phyloP scores from a whole-genome alignment of 2,113 vertebrate species.

The Planiliza haematocheilus region DNA sequence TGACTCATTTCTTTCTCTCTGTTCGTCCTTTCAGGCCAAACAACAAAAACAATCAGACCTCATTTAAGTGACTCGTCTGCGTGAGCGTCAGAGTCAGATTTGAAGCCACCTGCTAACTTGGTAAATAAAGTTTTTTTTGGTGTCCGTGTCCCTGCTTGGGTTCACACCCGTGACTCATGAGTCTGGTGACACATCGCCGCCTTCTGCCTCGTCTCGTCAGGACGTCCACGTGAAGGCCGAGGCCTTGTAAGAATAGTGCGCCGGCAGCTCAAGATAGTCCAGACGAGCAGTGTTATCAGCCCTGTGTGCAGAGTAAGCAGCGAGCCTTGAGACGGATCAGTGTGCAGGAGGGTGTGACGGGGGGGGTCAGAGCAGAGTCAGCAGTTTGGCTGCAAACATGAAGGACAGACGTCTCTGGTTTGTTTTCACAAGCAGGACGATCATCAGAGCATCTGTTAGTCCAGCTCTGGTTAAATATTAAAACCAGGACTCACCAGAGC shows the following conservation, averaged over 20 bases:
- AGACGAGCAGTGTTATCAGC: constrained; percentile 12
- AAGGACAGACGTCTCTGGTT: neutral
- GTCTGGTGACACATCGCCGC: constrained; percentile 11
- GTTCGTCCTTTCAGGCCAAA: too few relatives aligned
- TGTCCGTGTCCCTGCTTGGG: neutral
- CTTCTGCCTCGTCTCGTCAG: constrained; percentile 3
- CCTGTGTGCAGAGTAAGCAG: constrained; percentile 3
- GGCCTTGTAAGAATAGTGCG: constrained; percentile 22
- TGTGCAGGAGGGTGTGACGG: neutral
- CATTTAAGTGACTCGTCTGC: too few relatives aligned
- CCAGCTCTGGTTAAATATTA: too few relatives aligned
- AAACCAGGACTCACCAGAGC: too few relatives aligned
- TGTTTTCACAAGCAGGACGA: too few relatives aligned
- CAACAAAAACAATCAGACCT: too few relatives aligned
- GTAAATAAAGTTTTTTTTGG: neutral
- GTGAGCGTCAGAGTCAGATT: neutral
- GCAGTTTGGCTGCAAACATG: constrained; percentile 16
- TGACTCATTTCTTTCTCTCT: too few relatives aligned
- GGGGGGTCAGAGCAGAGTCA: constrained; percentile 12
- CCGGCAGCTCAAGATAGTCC: neutral
- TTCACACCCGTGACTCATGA: constrained; percentile 17
- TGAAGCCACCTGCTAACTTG: neutral
- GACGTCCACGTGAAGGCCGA: constrained; percentile 23
- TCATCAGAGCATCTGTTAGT: too few relatives aligned
- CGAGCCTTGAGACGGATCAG: constrained; percentile 37